Conservation (phyloP, 2,113 vertebrate genomes). For the Scopus umbretta region DNA sequence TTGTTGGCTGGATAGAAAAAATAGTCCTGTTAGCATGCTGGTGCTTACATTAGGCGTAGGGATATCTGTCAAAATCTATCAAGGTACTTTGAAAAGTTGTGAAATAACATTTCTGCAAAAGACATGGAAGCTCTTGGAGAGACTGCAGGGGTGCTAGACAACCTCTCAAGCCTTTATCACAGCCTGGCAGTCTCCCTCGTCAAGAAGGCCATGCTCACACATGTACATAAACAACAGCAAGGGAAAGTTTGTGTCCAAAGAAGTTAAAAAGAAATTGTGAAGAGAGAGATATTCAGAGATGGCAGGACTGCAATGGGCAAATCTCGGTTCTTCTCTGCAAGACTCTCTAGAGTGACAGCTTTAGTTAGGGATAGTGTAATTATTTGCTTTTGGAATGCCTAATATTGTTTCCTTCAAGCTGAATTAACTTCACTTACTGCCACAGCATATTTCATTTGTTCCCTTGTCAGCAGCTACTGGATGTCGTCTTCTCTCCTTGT, state of each 20-base stretch:
- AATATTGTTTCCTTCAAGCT: conserved; percentile 1
- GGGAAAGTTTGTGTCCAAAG: background rate
- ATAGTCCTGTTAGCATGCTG: background rate
- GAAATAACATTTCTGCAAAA: background rate
- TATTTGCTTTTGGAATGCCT: conserved; percentile 9
- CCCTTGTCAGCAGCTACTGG: background rate
- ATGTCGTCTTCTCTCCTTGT: background rate
- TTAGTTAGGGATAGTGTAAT: background rate
- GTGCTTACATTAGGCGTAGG: background rate
- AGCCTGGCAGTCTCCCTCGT: background rate
- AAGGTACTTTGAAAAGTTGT: background rate
- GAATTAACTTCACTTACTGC: background rate
- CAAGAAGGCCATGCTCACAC: background rate
- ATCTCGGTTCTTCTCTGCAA: background rate
- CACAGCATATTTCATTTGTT: background rate
- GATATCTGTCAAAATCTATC: background rate
- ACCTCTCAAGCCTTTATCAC: background rate
- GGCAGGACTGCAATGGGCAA: background rate
- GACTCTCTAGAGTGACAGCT: background rate
- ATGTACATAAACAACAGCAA: background rate
- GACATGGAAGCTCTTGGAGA: background rate
- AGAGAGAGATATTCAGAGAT: background rate
- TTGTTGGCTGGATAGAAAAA: background rate
- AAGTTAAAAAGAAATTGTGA: background rate
- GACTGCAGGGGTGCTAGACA: background rate